phyloP scores from a whole-genome alignment of 2,113 vertebrate genomes.

The Mus musculus region GRCm39 chr10:12514501-12515000 shows the following conservation, averaged over 20 bases:
- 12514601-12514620: not conserved
- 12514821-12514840: too few relatives aligned
- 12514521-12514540: not conserved
- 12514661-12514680: not conserved
- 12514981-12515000: too few relatives aligned
- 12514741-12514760: too few relatives aligned
- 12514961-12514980: too few relatives aligned
- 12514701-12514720: not conserved
- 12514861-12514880: fast-evolving
- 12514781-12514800: fast-evolving
- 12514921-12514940: not conserved
- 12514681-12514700: not conserved
- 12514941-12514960: not conserved
- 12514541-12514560: not conserved
- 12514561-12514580: not conserved
- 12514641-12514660: not conserved
- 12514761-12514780: fast-evolving
- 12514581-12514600: not conserved
- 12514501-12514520: not conserved
- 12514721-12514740: fast-evolving
- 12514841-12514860: too few relatives aligned
- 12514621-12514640: not conserved
- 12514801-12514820: too few relatives aligned
- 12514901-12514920: too few relatives aligned
- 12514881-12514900: too few relatives aligned